A percentile compares a stretch with the other conserved stretches of the same genome.
Conservation (phyloP, 2,113 vertebrate genomes). For the Asarcornis scutulata region DNA sequence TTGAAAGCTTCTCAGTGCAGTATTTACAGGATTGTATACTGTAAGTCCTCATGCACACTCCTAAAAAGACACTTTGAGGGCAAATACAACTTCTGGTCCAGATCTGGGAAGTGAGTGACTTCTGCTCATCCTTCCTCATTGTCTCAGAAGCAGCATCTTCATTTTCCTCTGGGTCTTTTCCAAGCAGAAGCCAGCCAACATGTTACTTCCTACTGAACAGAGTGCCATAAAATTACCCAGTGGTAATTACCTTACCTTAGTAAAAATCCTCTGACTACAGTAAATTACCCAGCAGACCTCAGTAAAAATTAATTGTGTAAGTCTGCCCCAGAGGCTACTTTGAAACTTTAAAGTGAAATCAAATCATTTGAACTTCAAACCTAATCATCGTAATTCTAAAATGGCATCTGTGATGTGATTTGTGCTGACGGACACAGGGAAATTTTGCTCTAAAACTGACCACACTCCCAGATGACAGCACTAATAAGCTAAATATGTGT, state of each 20-base stretch:
- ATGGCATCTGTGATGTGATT: constrained; percentile 46
- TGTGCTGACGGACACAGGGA: background rate
- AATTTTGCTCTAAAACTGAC: constrained; percentile 60
- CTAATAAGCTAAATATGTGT: constrained; percentile 67
- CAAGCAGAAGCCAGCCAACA: background rate
- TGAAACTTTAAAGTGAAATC: constrained; percentile 60
- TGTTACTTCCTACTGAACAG: background rate
- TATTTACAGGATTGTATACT: background rate
- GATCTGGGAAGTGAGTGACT: background rate
- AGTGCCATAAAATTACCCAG: constrained; percentile 11
- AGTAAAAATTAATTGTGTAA: constrained; percentile 60
- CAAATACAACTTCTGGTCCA: background rate
- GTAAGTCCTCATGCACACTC: accelerated
- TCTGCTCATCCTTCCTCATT: background rate
- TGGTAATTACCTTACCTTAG: constrained; percentile 31
- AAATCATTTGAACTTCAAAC: constrained; percentile 60
- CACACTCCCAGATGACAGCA: constrained; percentile 46
- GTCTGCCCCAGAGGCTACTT: constrained; percentile 35
- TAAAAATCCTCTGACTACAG: constrained; percentile 21
- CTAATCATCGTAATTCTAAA: constrained; percentile 33
- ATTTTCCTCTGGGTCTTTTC: background rate
- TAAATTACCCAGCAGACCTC: constrained; percentile 61
- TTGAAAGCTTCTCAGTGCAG: background rate
- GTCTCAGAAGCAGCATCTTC: background rate
- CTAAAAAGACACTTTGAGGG: background rate